Evolutionary conservation across 23 tunicate genomes (phyloP).

Genomic region (Clavelina lepadiformis): DNA sequence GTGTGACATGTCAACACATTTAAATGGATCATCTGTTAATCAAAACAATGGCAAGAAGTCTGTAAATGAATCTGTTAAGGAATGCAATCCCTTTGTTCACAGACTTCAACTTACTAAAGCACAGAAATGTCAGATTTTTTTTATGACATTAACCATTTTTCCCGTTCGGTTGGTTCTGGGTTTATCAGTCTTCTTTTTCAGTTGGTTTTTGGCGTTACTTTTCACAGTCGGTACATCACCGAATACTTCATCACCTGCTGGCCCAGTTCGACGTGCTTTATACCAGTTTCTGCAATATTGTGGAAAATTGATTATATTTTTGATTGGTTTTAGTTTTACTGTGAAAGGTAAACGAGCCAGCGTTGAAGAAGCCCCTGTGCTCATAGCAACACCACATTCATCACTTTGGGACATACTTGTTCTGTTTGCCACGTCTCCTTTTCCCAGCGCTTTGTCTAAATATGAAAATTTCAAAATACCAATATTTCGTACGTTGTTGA

Average conservation of each 20-base stretch:
- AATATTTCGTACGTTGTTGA: conserved; percentile 60
- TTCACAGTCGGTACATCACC: conserved; percentile 32
- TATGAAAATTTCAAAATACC: conserved; percentile 53
- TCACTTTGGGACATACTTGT: conserved; percentile 38
- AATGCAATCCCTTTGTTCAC: conserved; percentile 60
- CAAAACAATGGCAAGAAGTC: no score
- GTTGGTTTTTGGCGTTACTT: conserved; percentile 33
- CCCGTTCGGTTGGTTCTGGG: conserved; percentile 52
- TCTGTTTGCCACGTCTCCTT: conserved; percentile 28
- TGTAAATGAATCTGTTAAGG: no score
- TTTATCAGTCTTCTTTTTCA: conserved; percentile 7
- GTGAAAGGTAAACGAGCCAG: conserved; percentile 54
- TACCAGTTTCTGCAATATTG: conserved; percentile 14
- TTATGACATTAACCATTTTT: conserved; percentile 71
- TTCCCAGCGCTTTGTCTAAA: conserved; percentile 53
- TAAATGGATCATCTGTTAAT: no score
- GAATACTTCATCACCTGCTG: conserved; percentile 26
- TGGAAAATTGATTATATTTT: conserved; percentile 29
- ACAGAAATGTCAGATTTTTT: conserved; percentile 47
- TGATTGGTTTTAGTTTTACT: conserved; percentile 38
- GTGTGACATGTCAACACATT: no score
- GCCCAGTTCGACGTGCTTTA: conserved; percentile 15
- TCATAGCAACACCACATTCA: conserved; percentile 68
- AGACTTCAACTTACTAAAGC: conserved; percentile 15
- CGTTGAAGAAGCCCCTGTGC: conserved; percentile 48